Conservation (phyloP, 2,888 invertebrate species). For the Pharmacophagus antenor region DNA sequence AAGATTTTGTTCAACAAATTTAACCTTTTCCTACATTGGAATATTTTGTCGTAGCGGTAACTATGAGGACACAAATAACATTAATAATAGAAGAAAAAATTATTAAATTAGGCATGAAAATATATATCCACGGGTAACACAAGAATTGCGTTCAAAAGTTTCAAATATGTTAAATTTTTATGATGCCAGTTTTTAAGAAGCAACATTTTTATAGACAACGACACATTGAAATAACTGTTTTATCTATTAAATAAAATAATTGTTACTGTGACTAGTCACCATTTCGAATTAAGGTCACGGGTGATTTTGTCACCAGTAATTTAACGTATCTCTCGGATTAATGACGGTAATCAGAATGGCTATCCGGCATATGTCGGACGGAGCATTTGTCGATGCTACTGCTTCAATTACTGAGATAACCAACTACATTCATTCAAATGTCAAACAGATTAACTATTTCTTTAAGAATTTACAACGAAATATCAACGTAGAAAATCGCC, state of each 20-base stretch:
- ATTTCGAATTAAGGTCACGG: slow-evolving; percentile 41
- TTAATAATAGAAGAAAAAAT: too few species aligned
- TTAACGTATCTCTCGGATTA: slow-evolving; percentile 58
- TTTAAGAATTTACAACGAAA: background rate
- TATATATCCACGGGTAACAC: too few species aligned
- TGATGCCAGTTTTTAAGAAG: too few species aligned
- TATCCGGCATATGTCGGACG: slow-evolving; percentile 58
- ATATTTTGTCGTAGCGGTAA: too few species aligned
- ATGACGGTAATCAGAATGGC: slow-evolving; percentile 60
- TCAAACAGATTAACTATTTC: slow-evolving; percentile 1
- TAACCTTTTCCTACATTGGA: too few species aligned
- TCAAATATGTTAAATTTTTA: too few species aligned
- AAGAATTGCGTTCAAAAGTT: too few species aligned
- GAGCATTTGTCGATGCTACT: slow-evolving; percentile 64
- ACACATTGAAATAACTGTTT: too few species aligned
- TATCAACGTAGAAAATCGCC: background rate
- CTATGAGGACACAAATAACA: too few species aligned
- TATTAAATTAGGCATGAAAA: too few species aligned
- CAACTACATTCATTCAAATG: slow-evolving; percentile 38
- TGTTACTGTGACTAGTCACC: background rate
- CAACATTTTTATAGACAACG: too few species aligned
- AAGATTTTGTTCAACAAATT: slow-evolving; percentile 27
- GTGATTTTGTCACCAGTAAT: slow-evolving; percentile 43
- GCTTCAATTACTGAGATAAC: slow-evolving; percentile 63
- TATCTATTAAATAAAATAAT: background rate